Evolutionary conservation across 2,888 invertebrate species (phyloP), one percentile per base, ranked within the genome.

Genomic region (Rhodophaea formosa): DNA sequence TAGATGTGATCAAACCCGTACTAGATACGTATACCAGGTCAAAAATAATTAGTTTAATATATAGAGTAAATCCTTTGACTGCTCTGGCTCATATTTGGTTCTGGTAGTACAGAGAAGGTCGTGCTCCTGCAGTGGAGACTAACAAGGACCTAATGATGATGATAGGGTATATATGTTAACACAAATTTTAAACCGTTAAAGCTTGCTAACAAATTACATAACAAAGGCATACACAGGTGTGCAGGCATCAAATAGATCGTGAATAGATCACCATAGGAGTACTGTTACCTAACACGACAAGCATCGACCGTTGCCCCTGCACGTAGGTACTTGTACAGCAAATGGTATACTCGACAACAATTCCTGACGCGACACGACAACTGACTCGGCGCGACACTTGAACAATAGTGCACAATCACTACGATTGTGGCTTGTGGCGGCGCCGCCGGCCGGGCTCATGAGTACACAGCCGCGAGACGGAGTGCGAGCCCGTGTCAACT

Each of bases 331-430:
- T 23, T 14, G 43, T 23, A 30, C 8, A 30, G 17, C 43, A 15
- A 42, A 42, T 56, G 29, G 46, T 35, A 46, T 39, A 30, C 46
- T n/a, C 53, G 17, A 29, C 42, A 46, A 35, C 52, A 42, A 53
- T 35, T 42, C 43, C 53, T 45, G 66, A 69, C 56, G 68, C 68
- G 72, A 72, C 78, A 60, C 56, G 55, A 54, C 54, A 30, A 54
- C 12, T 46, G 62, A 58, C 58, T 54, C 63, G 60, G 58, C 54
- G 63, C 72, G 66, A 70, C 71, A 74, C 69, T 71, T 77, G 77
- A 85, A 90, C 88, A 88, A 89, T 88, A 83, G 83, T 79, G 76
- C 76, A 84, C 88, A 86, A 86, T 85, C 84, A 79, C 76, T 68
- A 77, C 80, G 80, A 81, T 79, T 85, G 83, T 84, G 72, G 39